Percentiles rank a stretch among this genome's conserved stretches.
Evolutionary conservation across 1,140 invertebrate genomes (phyloP).

Genomic region (Antheraea pernyi): DNA sequence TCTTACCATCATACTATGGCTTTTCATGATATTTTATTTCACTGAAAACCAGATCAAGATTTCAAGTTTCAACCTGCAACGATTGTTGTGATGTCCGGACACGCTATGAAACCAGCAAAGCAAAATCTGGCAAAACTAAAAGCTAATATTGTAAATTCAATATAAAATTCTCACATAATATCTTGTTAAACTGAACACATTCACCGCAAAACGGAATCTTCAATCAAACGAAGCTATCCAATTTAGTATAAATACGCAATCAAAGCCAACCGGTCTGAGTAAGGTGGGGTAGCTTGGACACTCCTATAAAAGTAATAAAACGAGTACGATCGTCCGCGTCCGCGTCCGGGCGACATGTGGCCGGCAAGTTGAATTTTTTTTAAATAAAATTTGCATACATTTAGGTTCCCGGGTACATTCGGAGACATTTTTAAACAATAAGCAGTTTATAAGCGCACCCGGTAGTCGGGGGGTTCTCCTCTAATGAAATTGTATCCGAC

Average conservation of each 20-base stretch:
- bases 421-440: constrained; percentile 30
- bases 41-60: too few relatives aligned
- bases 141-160: too few relatives aligned
- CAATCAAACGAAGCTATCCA: background rate
- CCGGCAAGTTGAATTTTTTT: constrained; percentile 51
- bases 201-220: background rate
- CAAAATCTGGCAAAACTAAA: too few relatives aligned
- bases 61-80: too few relatives aligned
- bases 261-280: constrained; percentile 27
- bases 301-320: constrained; percentile 49
- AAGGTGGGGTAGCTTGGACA: constrained; percentile 48
- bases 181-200: background rate
- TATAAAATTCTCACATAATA: background rate
- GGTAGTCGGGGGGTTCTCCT: constrained; percentile 14
- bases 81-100: too few relatives aligned
- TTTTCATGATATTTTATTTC: too few relatives aligned
- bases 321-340: constrained; percentile 25
- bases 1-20: too few relatives aligned
- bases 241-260: constrained; percentile 31
- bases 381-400: constrained; percentile 57
- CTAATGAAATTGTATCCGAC: constrained; percentile 37
- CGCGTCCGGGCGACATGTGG: constrained; percentile 44
- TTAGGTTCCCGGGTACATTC: constrained; percentile 12
- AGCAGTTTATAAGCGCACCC: constrained; percentile 3
- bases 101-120: too few relatives aligned